Evolutionary conservation across 2,888 invertebrate genomes (phyloP).

Genomic region (Drosophila prolongata): DNA sequence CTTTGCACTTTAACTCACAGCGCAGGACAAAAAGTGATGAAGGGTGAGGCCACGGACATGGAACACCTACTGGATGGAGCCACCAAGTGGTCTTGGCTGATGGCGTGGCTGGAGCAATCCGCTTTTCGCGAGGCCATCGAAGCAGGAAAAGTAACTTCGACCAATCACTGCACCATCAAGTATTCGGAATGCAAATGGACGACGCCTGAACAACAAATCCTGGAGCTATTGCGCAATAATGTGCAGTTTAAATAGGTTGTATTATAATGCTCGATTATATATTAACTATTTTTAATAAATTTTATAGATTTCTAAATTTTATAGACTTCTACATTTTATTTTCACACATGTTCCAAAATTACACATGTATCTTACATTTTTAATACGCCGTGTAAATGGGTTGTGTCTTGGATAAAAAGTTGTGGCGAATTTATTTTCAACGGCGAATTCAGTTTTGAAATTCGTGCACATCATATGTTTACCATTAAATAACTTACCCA

Average conservation of each 20-base stretch:
- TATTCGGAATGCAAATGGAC: constrained; percentile 85
- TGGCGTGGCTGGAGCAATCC: constrained; percentile 85
- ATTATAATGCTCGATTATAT: too few species aligned
- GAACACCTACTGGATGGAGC: constrained; percentile 86
- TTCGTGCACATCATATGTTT: too few species aligned
- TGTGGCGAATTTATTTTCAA: not conserved
- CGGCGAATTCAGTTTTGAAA: not conserved
- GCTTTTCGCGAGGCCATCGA: constrained; percentile 86
- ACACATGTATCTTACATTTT: not conserved
- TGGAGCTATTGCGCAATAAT: constrained; percentile 63
- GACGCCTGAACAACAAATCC: constrained; percentile 69
- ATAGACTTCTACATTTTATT: not conserved
- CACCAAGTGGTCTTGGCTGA: constrained; percentile 84
- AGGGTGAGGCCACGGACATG: constrained; percentile 83
- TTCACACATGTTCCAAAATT: too few species aligned
- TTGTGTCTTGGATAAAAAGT: not conserved
- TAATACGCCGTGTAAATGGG: not conserved
- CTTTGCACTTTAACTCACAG: constrained; percentile 86
- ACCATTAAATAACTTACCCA: not conserved
- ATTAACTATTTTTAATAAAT: too few species aligned
- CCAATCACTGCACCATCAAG: constrained; percentile 81
- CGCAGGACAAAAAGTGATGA: constrained; percentile 76
- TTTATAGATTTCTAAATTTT: not conserved
- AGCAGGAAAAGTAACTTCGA: constrained; percentile 80
- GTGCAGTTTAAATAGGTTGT: constrained; percentile 64